Evolutionary conservation across 2,888 invertebrate species (phyloP).

Genomic region (Drosophila bunnanda): DNA sequence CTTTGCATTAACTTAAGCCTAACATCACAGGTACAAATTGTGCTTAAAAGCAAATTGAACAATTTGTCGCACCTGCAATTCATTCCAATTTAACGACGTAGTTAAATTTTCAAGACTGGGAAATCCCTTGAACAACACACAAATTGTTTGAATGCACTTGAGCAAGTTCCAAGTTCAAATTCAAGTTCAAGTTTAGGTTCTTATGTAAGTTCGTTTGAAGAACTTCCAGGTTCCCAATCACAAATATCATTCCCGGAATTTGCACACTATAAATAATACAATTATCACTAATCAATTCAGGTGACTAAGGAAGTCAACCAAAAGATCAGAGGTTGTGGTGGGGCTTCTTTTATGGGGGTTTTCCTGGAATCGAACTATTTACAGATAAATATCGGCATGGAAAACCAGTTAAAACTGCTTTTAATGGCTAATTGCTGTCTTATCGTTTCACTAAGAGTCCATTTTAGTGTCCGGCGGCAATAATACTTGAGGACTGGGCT

Average conservation of each 20-base stretch:
- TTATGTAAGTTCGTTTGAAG: slow-evolving; percentile 10
- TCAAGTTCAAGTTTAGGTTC: slow-evolving; percentile 1
- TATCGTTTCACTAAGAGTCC: slow-evolving; percentile 20
- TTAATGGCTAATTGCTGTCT: slow-evolving; percentile 16
- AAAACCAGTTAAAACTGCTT: slow-evolving; percentile 24
- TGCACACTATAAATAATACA: slow-evolving; percentile 15
- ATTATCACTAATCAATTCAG: slow-evolving; percentile 24
- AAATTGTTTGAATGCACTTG: slow-evolving; percentile 5
- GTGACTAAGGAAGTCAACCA: slow-evolving; percentile 41
- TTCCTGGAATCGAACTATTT: slow-evolving; percentile 7
- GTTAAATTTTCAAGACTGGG: background rate
- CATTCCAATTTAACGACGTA: background rate
- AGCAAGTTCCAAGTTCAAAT: slow-evolving; percentile 14
- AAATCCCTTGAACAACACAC: slow-evolving; percentile 11
- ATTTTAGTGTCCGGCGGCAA: slow-evolving; percentile 35
- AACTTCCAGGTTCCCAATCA: slow-evolving; percentile 51
- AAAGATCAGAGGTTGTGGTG: slow-evolving; percentile 22
- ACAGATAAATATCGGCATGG: background rate
- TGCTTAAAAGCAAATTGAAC: background rate
- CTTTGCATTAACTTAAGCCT: background rate
- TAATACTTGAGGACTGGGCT: slow-evolving; percentile 23
- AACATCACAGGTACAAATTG: background rate
- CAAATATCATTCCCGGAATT: slow-evolving; percentile 57
- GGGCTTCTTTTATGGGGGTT: background rate
- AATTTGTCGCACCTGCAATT: background rate